Evolutionary conservation across 1,140 invertebrate species (phyloP).

Genomic region (Apis laboriosa): DNA sequence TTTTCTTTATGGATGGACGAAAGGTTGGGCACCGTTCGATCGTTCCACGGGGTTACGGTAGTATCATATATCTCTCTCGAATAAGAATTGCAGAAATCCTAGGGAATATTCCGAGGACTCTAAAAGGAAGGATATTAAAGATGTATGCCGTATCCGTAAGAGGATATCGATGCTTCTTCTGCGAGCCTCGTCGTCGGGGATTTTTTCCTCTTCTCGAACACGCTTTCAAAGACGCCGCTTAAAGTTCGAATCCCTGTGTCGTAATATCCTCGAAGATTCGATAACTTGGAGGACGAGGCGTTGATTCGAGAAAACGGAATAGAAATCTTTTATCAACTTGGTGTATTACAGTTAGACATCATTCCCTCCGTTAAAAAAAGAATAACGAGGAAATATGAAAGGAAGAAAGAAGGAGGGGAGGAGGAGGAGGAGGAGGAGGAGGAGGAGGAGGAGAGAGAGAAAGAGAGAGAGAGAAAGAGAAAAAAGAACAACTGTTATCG

Average conservation of each 20-base stretch:
- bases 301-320: slow-evolving; percentile 15
- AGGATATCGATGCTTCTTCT: slow-evolving; percentile 42
- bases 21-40: not conserved
- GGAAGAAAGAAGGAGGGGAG: not conserved
- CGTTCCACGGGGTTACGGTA: not conserved
- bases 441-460: too few relatives aligned
- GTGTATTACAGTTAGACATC: not conserved
- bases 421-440: not conserved
- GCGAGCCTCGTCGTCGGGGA: not conserved
- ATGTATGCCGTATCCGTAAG: slow-evolving; percentile 44
- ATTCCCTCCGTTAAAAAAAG: not conserved
- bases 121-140: slow-evolving; percentile 37
- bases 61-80: slow-evolving; percentile 3
- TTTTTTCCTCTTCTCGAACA: not conserved
- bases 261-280: slow-evolving; percentile 23
- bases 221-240: slow-evolving; percentile 26
- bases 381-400: not conserved
- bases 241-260: slow-evolving; percentile 13
- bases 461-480: not conserved
- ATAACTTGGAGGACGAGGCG: slow-evolving; percentile 18
- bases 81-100: slow-evolving; percentile 39
- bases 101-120: slow-evolving; percentile 17
- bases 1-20: not conserved
- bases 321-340: not conserved
- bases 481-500: slow-evolving; percentile 11